Evolutionary conservation across 2,888 invertebrate genomes (phyloP), one percentile per base, ranked within the genome.

Genomic region (Leucoptera coffeella): DNA sequence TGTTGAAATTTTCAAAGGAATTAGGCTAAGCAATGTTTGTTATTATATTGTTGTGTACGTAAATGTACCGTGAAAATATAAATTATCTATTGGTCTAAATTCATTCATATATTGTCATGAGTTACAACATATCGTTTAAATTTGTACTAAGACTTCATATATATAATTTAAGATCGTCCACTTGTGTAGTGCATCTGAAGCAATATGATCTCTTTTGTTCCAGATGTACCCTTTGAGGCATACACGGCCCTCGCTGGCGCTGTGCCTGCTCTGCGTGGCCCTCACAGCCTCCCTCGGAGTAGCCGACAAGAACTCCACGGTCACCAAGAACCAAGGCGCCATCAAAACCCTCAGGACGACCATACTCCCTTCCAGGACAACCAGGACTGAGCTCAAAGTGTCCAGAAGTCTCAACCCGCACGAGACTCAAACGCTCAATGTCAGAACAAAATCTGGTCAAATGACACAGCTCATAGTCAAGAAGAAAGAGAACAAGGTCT

Each of bases 391-490:
- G 47, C 61, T 86, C 22, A 83, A 85, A 47, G 85, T 86, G 12
- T 80, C 85, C 2, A 72, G 87, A 32, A 85, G 84, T 45, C 65
- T 88, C 10, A 78, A 84, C 48, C 86, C 87, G 1, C 80, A 81
- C 13, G 78, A 82, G 34, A 85, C 82, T 24, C 82, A 85, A 45
- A 84, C 86, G 17, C 57, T 88, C 22, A 83, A 80, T 42, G 85
- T 89, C 0, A 75, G 81, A 40, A 85, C 86, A 0, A 80, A 79
- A 43, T 76, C 81, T 12, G 89, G 89, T 2, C 81, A 79, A 31
- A 59, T 85, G 13, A 85, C 88, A 1, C 85, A 85, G 38, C 60
- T 89, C 8, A 82, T 86, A 22, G 83, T 86, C 4, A 85, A 85
- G 50, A 76, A 80, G 41, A 73, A 80, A 32, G 79, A 80, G 29